phyloP scores from a whole-genome alignment of 2,113 vertebrate genomes.

The Ctenodactylus gundi region DNA sequence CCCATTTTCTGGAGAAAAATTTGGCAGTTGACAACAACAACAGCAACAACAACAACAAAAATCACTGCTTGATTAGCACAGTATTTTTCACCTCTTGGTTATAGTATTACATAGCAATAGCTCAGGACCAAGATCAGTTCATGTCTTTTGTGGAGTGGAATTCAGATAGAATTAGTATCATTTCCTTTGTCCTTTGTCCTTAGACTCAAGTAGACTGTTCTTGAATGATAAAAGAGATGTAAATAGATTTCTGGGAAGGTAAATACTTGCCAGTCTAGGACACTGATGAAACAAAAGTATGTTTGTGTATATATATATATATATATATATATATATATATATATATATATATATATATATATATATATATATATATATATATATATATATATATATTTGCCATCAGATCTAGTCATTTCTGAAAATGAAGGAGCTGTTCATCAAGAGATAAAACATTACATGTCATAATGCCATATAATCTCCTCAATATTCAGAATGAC shows the following conservation, averaged over 20 bases:
- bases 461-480: no score
- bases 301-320: no score
- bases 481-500: background rate
- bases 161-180: slow-evolving; percentile 36
- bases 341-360: no score
- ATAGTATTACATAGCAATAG: slow-evolving; percentile 19
- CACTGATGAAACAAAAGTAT: background rate
- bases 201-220: background rate
- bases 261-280: background rate
- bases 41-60: no score
- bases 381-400: no score
- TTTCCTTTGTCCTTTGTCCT: background rate
- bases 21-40: no score
- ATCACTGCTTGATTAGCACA: background rate
- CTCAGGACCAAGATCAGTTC: background rate
- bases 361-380: no score
- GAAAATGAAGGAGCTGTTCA: background rate
- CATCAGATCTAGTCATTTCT: background rate
- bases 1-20: background rate
- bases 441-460: background rate
- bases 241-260: background rate
- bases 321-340: no score
- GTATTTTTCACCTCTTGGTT: background rate
- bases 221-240: slow-evolving; percentile 23
- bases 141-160: slow-evolving; percentile 38